phyloP scores from a whole-genome alignment of 2,113 vertebrate species.

The Rhinichthys klamathensis region DNA sequence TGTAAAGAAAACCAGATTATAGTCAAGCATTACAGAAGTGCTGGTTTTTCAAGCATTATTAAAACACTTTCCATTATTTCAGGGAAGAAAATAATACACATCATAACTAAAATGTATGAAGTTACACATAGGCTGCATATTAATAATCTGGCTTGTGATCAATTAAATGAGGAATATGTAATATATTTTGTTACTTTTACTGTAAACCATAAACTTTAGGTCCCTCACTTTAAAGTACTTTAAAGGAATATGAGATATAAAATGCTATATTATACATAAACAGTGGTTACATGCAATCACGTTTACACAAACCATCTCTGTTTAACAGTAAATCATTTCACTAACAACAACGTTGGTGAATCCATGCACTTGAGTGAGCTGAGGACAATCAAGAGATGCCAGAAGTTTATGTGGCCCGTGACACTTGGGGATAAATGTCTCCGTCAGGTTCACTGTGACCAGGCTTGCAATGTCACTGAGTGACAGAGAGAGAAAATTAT shows the following conservation, averaged over 20 bases:
- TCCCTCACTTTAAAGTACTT: neutral
- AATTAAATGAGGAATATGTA: too few relatives aligned
- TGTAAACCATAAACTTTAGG: neutral
- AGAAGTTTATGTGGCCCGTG: constrained; percentile 80
- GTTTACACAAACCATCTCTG: too few relatives aligned
- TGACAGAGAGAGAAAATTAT: neutral
- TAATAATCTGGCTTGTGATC: too few relatives aligned
- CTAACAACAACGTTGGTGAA: constrained; percentile 68
- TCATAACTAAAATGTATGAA: too few relatives aligned
- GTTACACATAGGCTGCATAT: too few relatives aligned
- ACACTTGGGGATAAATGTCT: constrained; percentile 76
- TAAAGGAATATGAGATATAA: neutral
- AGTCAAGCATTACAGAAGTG: too few relatives aligned
- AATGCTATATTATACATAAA: neutral
- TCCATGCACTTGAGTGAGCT: constrained; percentile 85
- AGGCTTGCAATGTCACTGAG: constrained; percentile 7
- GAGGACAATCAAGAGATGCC: constrained; percentile 81
- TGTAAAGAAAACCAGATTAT: too few relatives aligned
- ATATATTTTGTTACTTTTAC: neutral
- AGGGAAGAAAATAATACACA: too few relatives aligned
- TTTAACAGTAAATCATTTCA: neutral
- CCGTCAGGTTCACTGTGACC: constrained; percentile 58
- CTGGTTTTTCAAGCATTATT: neutral
- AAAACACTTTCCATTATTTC: neutral
- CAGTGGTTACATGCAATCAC: neutral